Evolutionary conservation across 2,888 invertebrate genomes (phyloP).

Genomic region (Coremacera marginata): DNA sequence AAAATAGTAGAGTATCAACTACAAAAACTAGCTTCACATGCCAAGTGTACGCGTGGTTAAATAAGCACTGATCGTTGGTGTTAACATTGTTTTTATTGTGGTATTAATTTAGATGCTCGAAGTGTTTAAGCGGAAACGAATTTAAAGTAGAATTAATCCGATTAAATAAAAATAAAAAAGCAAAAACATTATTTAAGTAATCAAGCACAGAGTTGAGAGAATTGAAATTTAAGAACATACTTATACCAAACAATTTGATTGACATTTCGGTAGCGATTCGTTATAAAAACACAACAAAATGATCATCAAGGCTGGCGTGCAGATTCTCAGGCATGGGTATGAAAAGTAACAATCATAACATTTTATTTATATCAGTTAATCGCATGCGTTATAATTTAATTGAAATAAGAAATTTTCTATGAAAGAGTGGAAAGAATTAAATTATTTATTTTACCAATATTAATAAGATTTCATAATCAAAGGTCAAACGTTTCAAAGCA

Average conservation of each 20-base stretch:
- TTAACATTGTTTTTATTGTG: not conserved
- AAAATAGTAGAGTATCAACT: not conserved
- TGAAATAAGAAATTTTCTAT: too few relatives aligned
- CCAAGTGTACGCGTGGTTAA: conserved; percentile 14
- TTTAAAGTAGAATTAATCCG: conserved; percentile 7
- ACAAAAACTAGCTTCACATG: not conserved
- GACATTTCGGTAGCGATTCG: too few relatives aligned
- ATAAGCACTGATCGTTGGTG: not conserved
- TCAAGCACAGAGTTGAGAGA: not conserved
- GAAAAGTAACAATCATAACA: conserved; percentile 29
- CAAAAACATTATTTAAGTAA: conserved; percentile 23
- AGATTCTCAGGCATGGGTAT: conserved; percentile 55
- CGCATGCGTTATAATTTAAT: too few relatives aligned
- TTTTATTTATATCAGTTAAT: too few relatives aligned
- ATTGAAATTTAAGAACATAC: too few relatives aligned
- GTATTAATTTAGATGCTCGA: not conserved
- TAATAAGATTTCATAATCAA: too few relatives aligned
- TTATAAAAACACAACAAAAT: conserved; percentile 40
- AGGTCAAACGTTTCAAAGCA: too few relatives aligned
- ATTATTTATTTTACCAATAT: too few relatives aligned
- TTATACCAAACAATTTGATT: too few relatives aligned
- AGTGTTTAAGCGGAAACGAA: not conserved
- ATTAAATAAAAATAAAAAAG: conserved; percentile 36
- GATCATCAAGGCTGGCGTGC: conserved; percentile 55
- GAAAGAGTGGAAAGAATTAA: too few relatives aligned